phyloP scores from a whole-genome alignment of 2,888 invertebrate genomes.

The Rapana venosa region DNA sequence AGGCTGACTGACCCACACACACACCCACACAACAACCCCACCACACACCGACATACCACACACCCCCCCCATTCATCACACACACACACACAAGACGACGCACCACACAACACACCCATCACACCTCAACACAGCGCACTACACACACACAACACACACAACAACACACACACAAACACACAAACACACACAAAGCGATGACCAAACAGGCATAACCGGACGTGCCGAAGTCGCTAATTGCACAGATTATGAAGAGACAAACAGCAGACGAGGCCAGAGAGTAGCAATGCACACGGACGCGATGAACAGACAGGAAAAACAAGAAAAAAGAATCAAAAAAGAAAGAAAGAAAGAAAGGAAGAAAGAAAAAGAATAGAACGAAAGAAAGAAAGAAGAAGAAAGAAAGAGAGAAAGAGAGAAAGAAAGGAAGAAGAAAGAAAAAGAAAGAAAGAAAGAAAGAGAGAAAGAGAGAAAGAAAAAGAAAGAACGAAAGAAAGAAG shows the following conservation, averaged over 20 bases:
- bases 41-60: slow-evolving; percentile 3
- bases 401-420: background rate
- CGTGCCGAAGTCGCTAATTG: background rate
- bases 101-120: background rate
- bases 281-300: no score
- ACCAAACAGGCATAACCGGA: background rate
- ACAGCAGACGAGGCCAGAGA: background rate
- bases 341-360: background rate
- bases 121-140: background rate
- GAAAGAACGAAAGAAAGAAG: background rate
- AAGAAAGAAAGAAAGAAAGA: no score
- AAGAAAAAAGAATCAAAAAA: background rate
- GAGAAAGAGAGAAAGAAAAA: background rate
- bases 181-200: background rate
- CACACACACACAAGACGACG: background rate
- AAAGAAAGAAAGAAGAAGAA: background rate
- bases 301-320: no score
- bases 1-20: background rate
- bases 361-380: background rate
- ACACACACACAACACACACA: slow-evolving; percentile 6
- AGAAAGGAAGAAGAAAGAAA: background rate
- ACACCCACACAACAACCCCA: background rate
- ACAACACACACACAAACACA: background rate
- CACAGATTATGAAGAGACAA: background rate
- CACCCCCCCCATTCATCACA: background rate